Evolutionary conservation across 2,113 vertebrate genomes (phyloP), one percentile per base, ranked within the genome.

Genomic region (Protobothrops mucrosquamatus): DNA sequence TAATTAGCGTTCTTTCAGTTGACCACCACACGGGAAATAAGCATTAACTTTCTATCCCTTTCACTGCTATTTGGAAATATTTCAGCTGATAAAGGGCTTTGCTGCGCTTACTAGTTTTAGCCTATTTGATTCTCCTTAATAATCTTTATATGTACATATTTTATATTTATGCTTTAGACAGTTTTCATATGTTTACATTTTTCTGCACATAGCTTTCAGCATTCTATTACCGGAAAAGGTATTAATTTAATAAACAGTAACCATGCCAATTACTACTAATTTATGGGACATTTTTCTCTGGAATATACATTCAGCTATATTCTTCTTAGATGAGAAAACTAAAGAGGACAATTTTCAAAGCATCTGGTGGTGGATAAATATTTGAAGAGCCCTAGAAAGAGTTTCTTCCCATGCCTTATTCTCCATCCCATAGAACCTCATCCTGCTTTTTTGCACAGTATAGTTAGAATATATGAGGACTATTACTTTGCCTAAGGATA

Each of bases 111-210:
- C n/a, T 39, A 59, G 57, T 88, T 88, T 64, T 52, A 23, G 85
- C 22, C 57, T 54, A 22, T 54, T 92, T 88, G 46, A 92, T 69
- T 92, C 85, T 87, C 56, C 52, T 92, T 92, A 64, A 92, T 88
- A 92, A 54, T n/a, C 56, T 64, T 92, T 88, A 9, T 43, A 29
- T 69, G 57, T 69, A 39, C 91, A 52, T 64, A 88, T 87, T 92
- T 81, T 39, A 55, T 23, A 85, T 55, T 69, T 81, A 29, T 55
- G 61, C 24, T 81, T 92, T 92, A 64, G 34, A 85, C 26, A 43
- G n/a, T 87, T 92, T 92, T 64, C 51, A 87, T 88, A 23, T 87
- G 85, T 64, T 92, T 48, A 88, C 12, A 64, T 88, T 92, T 52
- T 92, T 52, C 64, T 92, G 85, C 61, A 54, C 51, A 24, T 64